Conservation (phyloP, 1,140 invertebrate genomes). For the Arctopsyche grandis region DNA sequence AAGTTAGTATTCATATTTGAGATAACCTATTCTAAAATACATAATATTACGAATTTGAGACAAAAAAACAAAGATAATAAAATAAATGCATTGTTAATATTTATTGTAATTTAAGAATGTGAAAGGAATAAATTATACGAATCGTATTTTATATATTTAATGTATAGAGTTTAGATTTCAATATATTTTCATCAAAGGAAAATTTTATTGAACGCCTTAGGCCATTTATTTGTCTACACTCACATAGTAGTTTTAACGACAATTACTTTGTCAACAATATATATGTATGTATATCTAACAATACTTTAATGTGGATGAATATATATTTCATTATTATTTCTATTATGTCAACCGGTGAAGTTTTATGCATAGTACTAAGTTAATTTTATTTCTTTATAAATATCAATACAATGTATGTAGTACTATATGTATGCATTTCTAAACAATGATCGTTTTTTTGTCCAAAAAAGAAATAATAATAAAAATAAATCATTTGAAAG, state of each 20-base stretch:
- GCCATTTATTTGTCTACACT: slow-evolving; percentile 49
- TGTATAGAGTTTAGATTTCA: not conserved
- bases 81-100: not conserved
- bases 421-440: not conserved
- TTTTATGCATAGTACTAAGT: not conserved
- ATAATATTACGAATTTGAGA: not conserved
- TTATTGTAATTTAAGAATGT: not conserved
- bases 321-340: slow-evolving; percentile 43
- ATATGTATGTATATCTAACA: slow-evolving; percentile 33
- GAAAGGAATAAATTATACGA: not conserved
- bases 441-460: too few species aligned
- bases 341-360: not conserved
- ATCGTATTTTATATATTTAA: not conserved
- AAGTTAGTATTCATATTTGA: not conserved
- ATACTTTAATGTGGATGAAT: slow-evolving; percentile 39
- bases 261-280: slow-evolving; percentile 43
- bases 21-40: not conserved
- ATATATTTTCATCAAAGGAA: slow-evolving; percentile 24
- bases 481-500: too few species aligned
- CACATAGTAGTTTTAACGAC: slow-evolving; percentile 41
- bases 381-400: too few species aligned
- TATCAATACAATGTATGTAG: not conserved
- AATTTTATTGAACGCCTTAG: slow-evolving; percentile 27
- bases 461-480: too few species aligned
- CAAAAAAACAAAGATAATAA: not conserved